These are phyloP conservation scores for Hippasteria phrygiana DNA, from an alignment of 53 echinoderm and acorn worm genomes.

Conservation along the genomic window DNA sequence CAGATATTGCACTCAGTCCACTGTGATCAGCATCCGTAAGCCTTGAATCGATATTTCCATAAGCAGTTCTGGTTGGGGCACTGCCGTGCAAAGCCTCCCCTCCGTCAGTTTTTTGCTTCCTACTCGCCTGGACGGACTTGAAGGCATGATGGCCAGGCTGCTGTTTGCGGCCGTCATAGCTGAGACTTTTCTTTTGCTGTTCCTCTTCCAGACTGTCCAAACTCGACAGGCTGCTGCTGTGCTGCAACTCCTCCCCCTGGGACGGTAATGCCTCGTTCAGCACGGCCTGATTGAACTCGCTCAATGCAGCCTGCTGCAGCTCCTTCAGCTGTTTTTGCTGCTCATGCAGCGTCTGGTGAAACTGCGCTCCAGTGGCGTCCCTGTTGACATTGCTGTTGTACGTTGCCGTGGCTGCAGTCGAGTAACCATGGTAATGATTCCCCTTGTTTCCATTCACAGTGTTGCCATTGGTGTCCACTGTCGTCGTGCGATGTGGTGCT, in stretches of 20 bases:
- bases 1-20: constrained; percentile 4
- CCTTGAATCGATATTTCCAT: constrained; percentile 33
- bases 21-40: neutral
- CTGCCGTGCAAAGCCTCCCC: neutral
- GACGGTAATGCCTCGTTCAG: constrained; percentile 69
- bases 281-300: constrained; percentile 87
- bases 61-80: constrained; percentile 40
- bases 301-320: constrained; percentile 91
- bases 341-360: constrained; percentile 76
- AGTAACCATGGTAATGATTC: constrained; percentile 75
- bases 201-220: constrained; percentile 90
- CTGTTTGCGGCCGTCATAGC: neutral
- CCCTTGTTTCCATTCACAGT: constrained; percentile 42
- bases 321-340: constrained; percentile 86
- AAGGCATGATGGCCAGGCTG: neutral
- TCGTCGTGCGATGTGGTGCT: constrained; percentile 17
- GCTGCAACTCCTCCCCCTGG: constrained; percentile 64
- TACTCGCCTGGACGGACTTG: constrained; percentile 1
- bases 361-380: constrained; percentile 34
- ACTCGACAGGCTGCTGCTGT: constrained; percentile 86
- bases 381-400: constrained; percentile 38
- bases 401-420: constrained; percentile 61
- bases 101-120: neutral
- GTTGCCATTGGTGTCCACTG: constrained; percentile 78
- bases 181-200: constrained; percentile 25